Conservation (phyloP, 2,113 vertebrate species). For the Gymnorhina tibicen region DNA sequence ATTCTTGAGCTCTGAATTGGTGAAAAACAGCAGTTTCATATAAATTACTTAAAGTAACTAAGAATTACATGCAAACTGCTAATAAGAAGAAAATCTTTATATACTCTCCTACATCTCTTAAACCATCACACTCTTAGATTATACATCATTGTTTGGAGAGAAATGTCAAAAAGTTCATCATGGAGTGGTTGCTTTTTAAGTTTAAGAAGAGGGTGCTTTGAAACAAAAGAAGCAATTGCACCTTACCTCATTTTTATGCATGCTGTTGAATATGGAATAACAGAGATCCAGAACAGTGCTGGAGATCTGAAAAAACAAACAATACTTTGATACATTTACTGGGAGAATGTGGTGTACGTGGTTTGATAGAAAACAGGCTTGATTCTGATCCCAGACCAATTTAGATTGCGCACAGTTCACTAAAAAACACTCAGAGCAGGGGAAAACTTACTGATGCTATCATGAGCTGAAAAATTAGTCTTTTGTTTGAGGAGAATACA, state of each 20-base stretch:
- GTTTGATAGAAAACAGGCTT: neutral
- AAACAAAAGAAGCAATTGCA: neutral
- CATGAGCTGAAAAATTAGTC: neutral
- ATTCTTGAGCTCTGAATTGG: slow-evolving; percentile 44
- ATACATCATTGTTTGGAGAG: neutral
- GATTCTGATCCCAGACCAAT: neutral
- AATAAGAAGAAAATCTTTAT: neutral
- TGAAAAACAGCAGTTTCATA: slow-evolving; percentile 43
- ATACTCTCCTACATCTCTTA: neutral
- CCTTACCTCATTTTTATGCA: slow-evolving; percentile 52
- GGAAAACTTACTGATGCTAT: neutral
- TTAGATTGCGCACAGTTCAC: neutral
- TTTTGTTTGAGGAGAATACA: neutral
- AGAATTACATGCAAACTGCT: neutral
- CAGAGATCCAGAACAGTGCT: slow-evolving; percentile 67
- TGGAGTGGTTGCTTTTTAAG: neutral
- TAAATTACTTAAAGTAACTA: neutral
- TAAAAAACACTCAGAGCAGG: neutral
- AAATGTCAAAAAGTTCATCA: neutral
- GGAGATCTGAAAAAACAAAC: slow-evolving; percentile 46
- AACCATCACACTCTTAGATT: neutral
- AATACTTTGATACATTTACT: neutral
- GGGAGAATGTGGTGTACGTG: too few species aligned
- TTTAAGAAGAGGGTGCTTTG: neutral
- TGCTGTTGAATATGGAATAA: slow-evolving; percentile 64